Conservation (phyloP, 2,888 invertebrate species). For the Eristalis pertinax region DNA sequence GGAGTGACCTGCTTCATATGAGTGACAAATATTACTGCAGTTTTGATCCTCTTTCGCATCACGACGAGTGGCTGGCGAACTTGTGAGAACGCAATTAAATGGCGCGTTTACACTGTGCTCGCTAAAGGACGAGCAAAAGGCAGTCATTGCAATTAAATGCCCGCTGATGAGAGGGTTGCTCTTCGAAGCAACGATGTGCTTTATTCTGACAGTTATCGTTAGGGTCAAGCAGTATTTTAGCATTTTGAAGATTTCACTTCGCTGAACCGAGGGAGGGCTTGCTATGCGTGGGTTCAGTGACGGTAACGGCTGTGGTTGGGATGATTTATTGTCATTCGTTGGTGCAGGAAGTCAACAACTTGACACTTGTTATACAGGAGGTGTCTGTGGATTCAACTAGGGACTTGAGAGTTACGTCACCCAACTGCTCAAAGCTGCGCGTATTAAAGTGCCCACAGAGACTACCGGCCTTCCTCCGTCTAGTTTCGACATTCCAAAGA, state of each 20-base stretch:
- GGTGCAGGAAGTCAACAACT: too few relatives aligned
- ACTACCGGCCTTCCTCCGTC: too few relatives aligned
- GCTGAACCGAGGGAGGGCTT: background rate
- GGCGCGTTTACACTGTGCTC: slow-evolving; percentile 44
- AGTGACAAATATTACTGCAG: slow-evolving; percentile 39
- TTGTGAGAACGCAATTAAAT: slow-evolving; percentile 61
- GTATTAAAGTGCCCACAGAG: too few relatives aligned
- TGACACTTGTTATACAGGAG: too few relatives aligned
- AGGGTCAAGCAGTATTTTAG: slow-evolving; percentile 30
- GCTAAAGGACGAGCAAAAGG: slow-evolving; percentile 23
- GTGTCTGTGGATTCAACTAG: too few relatives aligned
- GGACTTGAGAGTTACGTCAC: too few relatives aligned
- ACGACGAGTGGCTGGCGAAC: slow-evolving; percentile 29
- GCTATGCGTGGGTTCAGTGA: background rate
- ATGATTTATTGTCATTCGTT: too few relatives aligned
- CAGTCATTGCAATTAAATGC: slow-evolving; percentile 29
- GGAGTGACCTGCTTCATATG: slow-evolving; percentile 17
- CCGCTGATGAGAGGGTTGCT: slow-evolving; percentile 19
- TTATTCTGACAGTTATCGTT: slow-evolving; percentile 58
- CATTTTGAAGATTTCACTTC: slow-evolving; percentile 4
- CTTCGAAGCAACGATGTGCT: slow-evolving; percentile 27
- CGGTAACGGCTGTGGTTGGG: too few relatives aligned
- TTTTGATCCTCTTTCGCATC: slow-evolving; percentile 35
- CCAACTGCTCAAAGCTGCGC: too few relatives aligned
- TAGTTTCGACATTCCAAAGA: too few relatives aligned